Evolutionary conservation across 2,888 invertebrate species (phyloP).

Genomic region (Epinotia brunnichana): DNA sequence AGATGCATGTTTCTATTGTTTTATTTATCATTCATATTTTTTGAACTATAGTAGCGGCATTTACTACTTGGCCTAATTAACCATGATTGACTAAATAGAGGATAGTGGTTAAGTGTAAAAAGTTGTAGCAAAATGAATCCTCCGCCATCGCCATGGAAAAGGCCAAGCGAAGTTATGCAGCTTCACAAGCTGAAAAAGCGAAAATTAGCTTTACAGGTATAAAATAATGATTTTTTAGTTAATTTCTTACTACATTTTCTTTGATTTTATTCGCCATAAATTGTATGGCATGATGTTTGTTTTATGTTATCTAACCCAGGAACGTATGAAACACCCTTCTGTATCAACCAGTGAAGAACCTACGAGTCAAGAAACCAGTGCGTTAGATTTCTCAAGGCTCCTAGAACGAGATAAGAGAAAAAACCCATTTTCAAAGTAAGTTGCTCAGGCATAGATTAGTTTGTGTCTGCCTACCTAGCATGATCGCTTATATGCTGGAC

Average conservation of each 20-base stretch:
- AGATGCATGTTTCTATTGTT: slow-evolving; percentile 35
- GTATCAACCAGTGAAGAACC: slow-evolving; percentile 59
- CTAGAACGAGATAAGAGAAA: slow-evolving; percentile 86
- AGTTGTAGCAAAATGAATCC: slow-evolving; percentile 59
- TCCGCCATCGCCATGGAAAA: slow-evolving; percentile 84
- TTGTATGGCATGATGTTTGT: background rate
- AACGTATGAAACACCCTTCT: slow-evolving; percentile 76
- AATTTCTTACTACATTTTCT: background rate
- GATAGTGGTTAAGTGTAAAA: slow-evolving; percentile 4
- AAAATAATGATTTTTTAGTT: slow-evolving; percentile 51
- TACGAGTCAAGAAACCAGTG: slow-evolving; percentile 56
- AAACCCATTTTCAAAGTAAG: slow-evolving; percentile 89
- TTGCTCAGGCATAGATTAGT: slow-evolving; percentile 25
- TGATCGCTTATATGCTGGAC: no score
- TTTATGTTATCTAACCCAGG: slow-evolving; percentile 55
- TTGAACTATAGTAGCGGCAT: slow-evolving; percentile 8
- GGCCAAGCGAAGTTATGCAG: slow-evolving; percentile 87
- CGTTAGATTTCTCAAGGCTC: slow-evolving; percentile 78
- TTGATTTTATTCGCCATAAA: background rate
- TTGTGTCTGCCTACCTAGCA: background rate
- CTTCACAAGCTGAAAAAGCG: slow-evolving; percentile 89
- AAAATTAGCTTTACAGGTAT: slow-evolving; percentile 90
- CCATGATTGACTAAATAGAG: slow-evolving; percentile 18
- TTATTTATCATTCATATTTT: slow-evolving; percentile 24
- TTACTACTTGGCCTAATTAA: slow-evolving; percentile 11